Evolutionary conservation across 2,797 vertebrate species (phyloP), one percentile per base, ranked within the genome.

Genomic region (Typhlichthys eigenmanni): DNA sequence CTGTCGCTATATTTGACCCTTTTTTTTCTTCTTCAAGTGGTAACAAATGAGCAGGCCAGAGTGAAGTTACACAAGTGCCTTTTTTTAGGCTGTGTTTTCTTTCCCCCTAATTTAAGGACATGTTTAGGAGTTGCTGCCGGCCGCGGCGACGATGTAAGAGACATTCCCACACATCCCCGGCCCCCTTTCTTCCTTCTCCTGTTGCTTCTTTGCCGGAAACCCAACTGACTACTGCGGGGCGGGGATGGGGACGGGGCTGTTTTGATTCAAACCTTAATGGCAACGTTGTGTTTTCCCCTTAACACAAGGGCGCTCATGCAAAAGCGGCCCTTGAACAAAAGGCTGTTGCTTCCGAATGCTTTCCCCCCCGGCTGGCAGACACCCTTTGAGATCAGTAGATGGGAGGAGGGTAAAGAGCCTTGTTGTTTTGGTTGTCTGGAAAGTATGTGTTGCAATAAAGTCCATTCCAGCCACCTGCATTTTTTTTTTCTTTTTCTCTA

Each of bases 71-170:
- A 67, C 68, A 58, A 74, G 76, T 61, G 71, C 47, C 78, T 84
- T 82, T 85, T 88, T 89, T 85, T 88, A 87, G 84, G 76, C 75
- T 56, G 79, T 88, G 85, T 88, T 89, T 88, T 88, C 85, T 86
- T 88, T 86, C 85, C 84, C 87, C 84, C 84, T 86, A 87, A 90
- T 90, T 89, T 89, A 83, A 90, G 88, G 85, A 81, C 85, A 87
- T 86, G 85, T 89, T 81, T 75, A 82, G 82, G 79, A 86, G 84
- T 82, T 74, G 80, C 82, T 74, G 80, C 82, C 87, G 72, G 60
- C 76, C 76, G 19, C 72, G 82, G 79, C 73, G 68, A 82, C 74
- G 72, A 85, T 82, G 79, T 80, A 68, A 29, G 81, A 86, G 78
- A 81, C 85, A 85, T 89, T 89, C 87, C 86, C 89, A 87, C 83